Evolutionary conservation across 2,113 vertebrate species (phyloP), one percentile per base, ranked within the genome.

Genomic region (Oostethus manadensis): DNA sequence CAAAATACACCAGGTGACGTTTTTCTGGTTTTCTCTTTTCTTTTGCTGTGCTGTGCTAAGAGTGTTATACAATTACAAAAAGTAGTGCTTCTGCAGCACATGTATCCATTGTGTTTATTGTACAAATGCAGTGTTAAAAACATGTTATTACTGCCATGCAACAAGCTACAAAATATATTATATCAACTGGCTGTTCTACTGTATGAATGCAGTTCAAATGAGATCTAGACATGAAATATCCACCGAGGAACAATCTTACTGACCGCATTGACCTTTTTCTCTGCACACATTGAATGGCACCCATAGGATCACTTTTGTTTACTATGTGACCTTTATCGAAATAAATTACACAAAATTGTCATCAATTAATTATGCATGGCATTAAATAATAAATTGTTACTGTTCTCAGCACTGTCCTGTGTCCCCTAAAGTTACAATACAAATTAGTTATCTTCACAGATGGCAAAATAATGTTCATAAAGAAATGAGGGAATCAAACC

Each of bases 1-100:
- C 63, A 74, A 77, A 78, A 62, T 38, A 38, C 35, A 9, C 70
- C 60, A 74, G 63, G 60, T 79, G 69, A 71, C 83, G 79, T 83
- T 83, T 79, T 67, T 64, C 59, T 66, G 49, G 26, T 57, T 48
- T 60, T 29, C n/a, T 57, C 67, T 78, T 64, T 49, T n/a, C 22
- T 50, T 40, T 59, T 33, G 14, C 11, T n/a, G 33, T 42, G 23
- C 2, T 26, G 23, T 33, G 10, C 47, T 50, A 53, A 17, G 62
- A 65, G 26, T 10, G 29, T 14, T 21, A 10, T 45, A 7, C 1
- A 6, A 45, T n/a, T 17, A 45, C 18, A 18, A n/a, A n/a, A 2
- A 47, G 8, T 47, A 4, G 8, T 10, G 6, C 8, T 18, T 22
- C 47, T 22, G 20, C 11, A 49, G 11, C 8, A 6, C 22, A 22